phyloP scores from a whole-genome alignment of 2,113 vertebrate genomes.

The Oreochromis tanganicae region DNA sequence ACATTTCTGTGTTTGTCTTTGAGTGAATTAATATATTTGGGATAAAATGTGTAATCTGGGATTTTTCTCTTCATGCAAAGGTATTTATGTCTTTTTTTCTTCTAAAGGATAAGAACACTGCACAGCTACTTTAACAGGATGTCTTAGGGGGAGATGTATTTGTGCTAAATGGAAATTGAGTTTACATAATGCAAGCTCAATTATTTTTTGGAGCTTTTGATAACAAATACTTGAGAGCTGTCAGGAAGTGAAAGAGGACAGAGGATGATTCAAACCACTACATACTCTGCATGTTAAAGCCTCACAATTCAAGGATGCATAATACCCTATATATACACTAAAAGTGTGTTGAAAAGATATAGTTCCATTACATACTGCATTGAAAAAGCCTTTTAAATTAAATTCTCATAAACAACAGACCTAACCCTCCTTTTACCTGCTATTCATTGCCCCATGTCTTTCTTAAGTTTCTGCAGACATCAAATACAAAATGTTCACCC shows the following conservation, averaged over 20 bases:
- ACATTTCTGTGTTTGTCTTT: not conserved
- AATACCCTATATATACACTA: not conserved
- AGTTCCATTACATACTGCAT: not conserved
- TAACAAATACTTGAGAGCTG: not conserved
- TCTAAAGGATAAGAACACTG: not conserved
- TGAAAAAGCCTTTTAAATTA: not conserved
- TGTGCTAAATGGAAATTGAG: not conserved
- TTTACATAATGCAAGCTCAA: not conserved
- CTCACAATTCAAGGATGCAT: accelerated
- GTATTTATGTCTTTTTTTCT: not conserved
- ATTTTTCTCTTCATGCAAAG: not conserved
- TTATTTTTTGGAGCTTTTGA: not conserved
- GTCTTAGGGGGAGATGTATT: not conserved
- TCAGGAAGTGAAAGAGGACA: not conserved
- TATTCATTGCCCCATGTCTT: not conserved
- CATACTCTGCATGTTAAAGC: not conserved
- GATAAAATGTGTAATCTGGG: not conserved
- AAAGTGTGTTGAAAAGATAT: not conserved
- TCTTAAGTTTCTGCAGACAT: not conserved
- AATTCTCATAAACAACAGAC: not conserved
- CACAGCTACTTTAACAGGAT: not conserved
- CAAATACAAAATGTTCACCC: not conserved
- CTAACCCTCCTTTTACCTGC: not conserved
- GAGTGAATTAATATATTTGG: not conserved
- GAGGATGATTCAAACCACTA: not conserved